phyloP scores from a whole-genome alignment of 2,797 vertebrate species.

The Bovichtus variegatus region DNA sequence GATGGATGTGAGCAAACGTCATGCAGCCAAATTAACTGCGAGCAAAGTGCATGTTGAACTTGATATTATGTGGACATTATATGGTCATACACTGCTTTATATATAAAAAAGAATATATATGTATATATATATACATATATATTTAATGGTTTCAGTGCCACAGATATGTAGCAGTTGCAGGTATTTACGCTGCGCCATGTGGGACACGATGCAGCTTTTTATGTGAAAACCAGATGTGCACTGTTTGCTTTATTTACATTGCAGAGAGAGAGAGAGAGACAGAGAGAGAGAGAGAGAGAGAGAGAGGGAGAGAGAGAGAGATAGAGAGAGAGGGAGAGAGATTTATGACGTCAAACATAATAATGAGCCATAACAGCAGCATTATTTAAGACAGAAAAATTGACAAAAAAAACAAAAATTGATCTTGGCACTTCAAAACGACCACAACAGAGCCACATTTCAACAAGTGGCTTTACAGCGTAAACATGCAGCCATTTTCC shows the following conservation, averaged over 20 bases:
- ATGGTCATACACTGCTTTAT: neutral
- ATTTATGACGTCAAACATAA: conserved; percentile 84
- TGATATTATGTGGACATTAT: conserved; percentile 9
- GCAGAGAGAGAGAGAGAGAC: conserved; percentile 29
- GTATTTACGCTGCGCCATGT: conserved; percentile 58
- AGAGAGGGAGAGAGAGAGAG: conserved; percentile 19
- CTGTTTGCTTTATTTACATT: conserved; percentile 92
- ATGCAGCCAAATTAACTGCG: conserved; percentile 22
- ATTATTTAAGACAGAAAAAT: conserved; percentile 13
- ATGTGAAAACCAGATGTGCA: conserved; percentile 93
- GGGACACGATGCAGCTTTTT: conserved; percentile 71
- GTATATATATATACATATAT: neutral
- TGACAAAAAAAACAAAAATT: conserved; percentile 28
- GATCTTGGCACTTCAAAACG: conserved; percentile 27
- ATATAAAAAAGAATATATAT: too few species aligned
- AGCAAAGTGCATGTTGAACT: conserved; percentile 6
- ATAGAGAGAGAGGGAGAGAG: conserved; percentile 50
- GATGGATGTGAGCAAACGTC: conserved; percentile 54
- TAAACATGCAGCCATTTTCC: conserved; percentile 19
- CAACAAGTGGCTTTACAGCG: conserved; percentile 24
- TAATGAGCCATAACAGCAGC: conserved; percentile 51
- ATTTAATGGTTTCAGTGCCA: conserved; percentile 18
- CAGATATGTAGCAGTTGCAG: conserved; percentile 47
- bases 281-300: conserved; percentile 29
- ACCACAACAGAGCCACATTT: conserved; percentile 31